Percentiles rank a stretch among this genome's conserved stretches.
Conservation (phyloP, 2,113 vertebrate species). For the Catharus minimus region DNA sequence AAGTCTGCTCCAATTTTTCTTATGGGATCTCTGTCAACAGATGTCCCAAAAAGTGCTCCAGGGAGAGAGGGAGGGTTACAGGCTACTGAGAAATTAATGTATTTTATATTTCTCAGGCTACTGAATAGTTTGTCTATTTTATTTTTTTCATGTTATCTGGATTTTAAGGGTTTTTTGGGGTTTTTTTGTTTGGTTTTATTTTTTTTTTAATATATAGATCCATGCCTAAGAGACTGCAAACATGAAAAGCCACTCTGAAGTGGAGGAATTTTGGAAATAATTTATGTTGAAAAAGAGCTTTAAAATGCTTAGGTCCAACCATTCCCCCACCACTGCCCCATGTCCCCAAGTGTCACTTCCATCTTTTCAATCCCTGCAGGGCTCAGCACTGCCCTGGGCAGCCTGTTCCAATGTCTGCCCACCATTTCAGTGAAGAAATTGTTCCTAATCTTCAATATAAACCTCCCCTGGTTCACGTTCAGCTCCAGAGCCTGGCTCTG, state of each 20-base stretch:
- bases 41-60: background rate
- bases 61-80: background rate
- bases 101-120: background rate
- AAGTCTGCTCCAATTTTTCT: background rate
- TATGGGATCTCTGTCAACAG: background rate
- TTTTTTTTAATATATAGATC: background rate
- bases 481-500: background rate
- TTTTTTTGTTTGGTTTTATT: background rate
- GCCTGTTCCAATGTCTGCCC: background rate
- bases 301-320: background rate
- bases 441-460: background rate
- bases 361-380: background rate
- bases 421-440: background rate
- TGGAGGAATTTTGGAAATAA: background rate
- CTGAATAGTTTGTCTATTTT: background rate
- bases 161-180: background rate
- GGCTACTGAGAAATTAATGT: background rate
- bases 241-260: background rate
- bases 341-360: background rate
- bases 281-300: background rate
- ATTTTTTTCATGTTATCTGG: background rate
- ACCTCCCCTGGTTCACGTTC: rapidly evolving
- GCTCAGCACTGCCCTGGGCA: background rate
- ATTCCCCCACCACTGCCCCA: background rate
- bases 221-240: background rate